Evolutionary conservation across 23 tunicate species (phyloP).

Genomic region (Oikopleura albicans): DNA sequence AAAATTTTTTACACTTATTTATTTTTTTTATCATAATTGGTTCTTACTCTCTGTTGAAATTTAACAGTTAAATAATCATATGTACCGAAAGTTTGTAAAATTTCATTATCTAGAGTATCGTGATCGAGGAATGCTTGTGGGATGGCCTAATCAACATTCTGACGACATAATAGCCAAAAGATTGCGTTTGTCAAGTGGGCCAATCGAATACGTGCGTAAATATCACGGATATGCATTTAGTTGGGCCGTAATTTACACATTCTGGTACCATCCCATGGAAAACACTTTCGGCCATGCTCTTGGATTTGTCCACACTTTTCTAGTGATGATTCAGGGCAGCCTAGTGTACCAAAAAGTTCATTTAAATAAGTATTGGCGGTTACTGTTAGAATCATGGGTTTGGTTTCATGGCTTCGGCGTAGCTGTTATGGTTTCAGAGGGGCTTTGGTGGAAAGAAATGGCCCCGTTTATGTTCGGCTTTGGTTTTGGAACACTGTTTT

Average conservation of each 20-base stretch:
- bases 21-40: too few species aligned
- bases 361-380: conserved; percentile 23
- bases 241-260: conserved; percentile 84
- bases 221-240: conserved; percentile 82
- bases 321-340: background rate
- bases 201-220: conserved; percentile 53
- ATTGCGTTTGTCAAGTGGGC: conserved; percentile 36
- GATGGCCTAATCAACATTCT: conserved; percentile 86
- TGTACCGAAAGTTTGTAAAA: too few species aligned
- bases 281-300: conserved; percentile 54
- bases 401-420: conserved; percentile 49
- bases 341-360: background rate
- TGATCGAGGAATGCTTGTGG: conserved; percentile 52
- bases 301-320: background rate
- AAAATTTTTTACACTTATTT: background rate
- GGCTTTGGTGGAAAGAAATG: background rate
- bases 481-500: background rate
- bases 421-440: conserved; percentile 29
- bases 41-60: too few species aligned
- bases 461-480: background rate
- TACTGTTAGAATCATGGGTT: conserved; percentile 67
- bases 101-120: conserved; percentile 32
- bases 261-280: conserved; percentile 99
- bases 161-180: conserved; percentile 47
- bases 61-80: too few species aligned